Percentiles rank a stretch among this genome's conserved stretches.
phyloP scores from a whole-genome alignment of 2,888 invertebrate genomes.

The Tuberolachnus salignus region DNA sequence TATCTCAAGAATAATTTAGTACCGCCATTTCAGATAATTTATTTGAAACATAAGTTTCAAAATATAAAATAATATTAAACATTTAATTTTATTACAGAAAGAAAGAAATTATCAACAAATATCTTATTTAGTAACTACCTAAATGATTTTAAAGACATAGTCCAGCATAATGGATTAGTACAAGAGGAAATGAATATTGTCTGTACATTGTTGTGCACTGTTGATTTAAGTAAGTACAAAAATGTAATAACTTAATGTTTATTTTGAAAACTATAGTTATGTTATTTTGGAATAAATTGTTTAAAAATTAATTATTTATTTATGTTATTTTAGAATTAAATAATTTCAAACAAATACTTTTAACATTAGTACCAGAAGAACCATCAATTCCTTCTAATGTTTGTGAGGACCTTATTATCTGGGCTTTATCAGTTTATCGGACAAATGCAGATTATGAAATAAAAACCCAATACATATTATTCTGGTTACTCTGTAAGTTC shows the following conservation, averaged over 20 bases:
- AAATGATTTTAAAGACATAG: slow-evolving; percentile 49
- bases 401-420: slow-evolving; percentile 47
- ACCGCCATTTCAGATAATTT: too few relatives aligned
- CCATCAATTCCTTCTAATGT: slow-evolving; percentile 30
- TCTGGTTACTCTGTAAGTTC: slow-evolving; percentile 48
- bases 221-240: slow-evolving; percentile 38
- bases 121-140: slow-evolving; percentile 36
- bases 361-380: slow-evolving; percentile 46
- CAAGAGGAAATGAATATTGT: slow-evolving; percentile 38
- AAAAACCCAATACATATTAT: slow-evolving; percentile 33
- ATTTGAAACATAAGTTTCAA: too few relatives aligned
- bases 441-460: slow-evolving; percentile 4
- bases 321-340: slow-evolving; percentile 10
- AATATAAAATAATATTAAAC: not conserved
- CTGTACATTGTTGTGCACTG: slow-evolving; percentile 37
- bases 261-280: too few relatives aligned
- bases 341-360: slow-evolving; percentile 32
- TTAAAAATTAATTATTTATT: too few relatives aligned
- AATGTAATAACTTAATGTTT: not conserved
- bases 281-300: not conserved
- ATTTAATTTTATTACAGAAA: slow-evolving; percentile 27
- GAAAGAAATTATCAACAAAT: slow-evolving; percentile 43
- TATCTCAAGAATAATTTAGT: too few relatives aligned
- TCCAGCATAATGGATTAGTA: slow-evolving; percentile 42
- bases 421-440: slow-evolving; percentile 21